A percentile compares a stretch with the other conserved stretches of the same genome.
These are phyloP conservation scores for Protobothrops mucrosquamatus DNA, from an alignment of 2,113 vertebrate genomes.

Conservation along the genomic window DNA sequence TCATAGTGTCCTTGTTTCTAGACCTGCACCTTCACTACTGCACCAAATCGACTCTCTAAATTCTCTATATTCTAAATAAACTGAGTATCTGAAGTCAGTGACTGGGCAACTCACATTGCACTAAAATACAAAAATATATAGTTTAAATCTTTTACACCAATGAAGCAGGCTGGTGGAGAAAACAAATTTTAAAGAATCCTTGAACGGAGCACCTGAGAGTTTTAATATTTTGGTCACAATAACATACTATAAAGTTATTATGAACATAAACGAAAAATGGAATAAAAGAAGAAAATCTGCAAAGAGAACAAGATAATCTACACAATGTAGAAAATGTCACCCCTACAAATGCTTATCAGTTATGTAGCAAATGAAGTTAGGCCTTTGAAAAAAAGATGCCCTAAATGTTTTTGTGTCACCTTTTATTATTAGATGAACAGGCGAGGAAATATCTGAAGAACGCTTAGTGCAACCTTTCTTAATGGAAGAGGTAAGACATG, in stretches of 20 bases:
- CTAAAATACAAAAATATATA: not conserved
- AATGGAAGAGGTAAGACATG: constrained; percentile 31
- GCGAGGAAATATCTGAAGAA: not conserved
- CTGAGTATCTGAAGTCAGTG: not conserved
- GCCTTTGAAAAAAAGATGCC: not conserved
- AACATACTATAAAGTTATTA: not conserved
- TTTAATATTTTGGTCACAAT: not conserved
- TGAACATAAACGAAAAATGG: not conserved
- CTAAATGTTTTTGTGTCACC: not conserved
- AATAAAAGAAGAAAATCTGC: not conserved
- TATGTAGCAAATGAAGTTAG: not conserved
- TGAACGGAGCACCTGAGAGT: not conserved
- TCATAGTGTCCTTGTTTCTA: not conserved
- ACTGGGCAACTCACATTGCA: not conserved
- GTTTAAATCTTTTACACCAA: not conserved
- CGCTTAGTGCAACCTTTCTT: not conserved
- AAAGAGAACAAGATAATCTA: not conserved
- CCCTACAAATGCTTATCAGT: not conserved
- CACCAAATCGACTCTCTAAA: not conserved
- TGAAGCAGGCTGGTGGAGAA: not conserved
- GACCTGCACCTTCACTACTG: not conserved
- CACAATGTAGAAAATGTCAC: not conserved
- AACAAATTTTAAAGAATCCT: not conserved
- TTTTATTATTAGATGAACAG: not conserved
- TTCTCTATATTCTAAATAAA: not conserved